Conservation (phyloP, 2,888 invertebrate genomes). For the Pheosia gnoma region DNA sequence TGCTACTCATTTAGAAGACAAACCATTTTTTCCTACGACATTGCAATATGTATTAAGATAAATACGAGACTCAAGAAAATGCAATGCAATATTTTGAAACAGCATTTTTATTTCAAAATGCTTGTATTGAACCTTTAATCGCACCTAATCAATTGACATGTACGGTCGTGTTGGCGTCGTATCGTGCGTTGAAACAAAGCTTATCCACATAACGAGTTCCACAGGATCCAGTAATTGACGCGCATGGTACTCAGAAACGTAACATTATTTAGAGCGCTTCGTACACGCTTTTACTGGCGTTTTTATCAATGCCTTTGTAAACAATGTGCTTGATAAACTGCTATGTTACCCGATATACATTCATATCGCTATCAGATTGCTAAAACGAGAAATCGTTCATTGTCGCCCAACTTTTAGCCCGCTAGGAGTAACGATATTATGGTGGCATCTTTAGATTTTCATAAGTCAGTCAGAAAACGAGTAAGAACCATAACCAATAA, state of each 20-base stretch:
- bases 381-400: conserved; percentile 50
- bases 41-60: too few species aligned
- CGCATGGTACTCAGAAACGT: conserved; percentile 33
- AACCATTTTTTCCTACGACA: too few species aligned
- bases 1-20: too few species aligned
- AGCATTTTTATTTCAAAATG: too few species aligned
- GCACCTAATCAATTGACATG: too few species aligned
- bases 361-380: conserved; percentile 56
- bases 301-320: conserved; percentile 72
- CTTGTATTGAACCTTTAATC: too few species aligned
- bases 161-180: not conserved
- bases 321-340: conserved; percentile 65
- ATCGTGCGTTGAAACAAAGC: not conserved
- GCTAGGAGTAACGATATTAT: not conserved
- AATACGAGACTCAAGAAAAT: too few species aligned
- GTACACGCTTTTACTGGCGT: conserved; percentile 63
- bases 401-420: conserved; percentile 25
- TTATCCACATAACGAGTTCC: conserved; percentile 18
- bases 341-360: conserved; percentile 53
- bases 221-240: conserved; percentile 38
- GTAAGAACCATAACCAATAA: not conserved
- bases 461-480: not conserved
- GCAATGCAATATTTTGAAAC: too few species aligned
- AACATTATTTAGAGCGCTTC: conserved; percentile 47
- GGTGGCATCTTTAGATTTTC: too few species aligned